These are phyloP conservation scores for Gymnarchus niloticus DNA, from an alignment of 2,113 vertebrate species.

Conservation along the genomic window DNA sequence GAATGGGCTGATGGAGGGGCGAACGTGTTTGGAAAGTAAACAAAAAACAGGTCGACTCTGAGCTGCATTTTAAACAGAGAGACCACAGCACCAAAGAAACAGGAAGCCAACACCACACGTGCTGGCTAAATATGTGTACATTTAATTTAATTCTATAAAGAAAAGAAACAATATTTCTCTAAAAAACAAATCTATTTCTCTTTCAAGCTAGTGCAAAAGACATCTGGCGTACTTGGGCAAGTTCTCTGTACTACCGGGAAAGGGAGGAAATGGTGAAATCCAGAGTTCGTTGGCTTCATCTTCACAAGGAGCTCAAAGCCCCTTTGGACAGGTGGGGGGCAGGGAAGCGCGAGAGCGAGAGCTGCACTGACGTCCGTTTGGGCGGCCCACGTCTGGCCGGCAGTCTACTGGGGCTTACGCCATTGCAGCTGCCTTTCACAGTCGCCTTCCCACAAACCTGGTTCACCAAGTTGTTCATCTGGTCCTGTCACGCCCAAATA, in stretches of 20 bases:
- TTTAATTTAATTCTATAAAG: conserved; percentile 70
- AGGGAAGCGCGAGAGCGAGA: conserved; percentile 67
- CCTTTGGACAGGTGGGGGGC: conserved; percentile 67
- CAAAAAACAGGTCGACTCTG: background rate
- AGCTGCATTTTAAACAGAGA: conserved; percentile 16
- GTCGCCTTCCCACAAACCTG: conserved; percentile 77
- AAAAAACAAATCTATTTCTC: conserved; percentile 82
- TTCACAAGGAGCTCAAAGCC: conserved; percentile 72
- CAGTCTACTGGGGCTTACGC: conserved; percentile 59
- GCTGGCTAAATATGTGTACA: conserved; percentile 43
- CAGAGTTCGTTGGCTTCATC: conserved; percentile 50
- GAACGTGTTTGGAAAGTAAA: background rate
- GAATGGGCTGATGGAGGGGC: conserved; percentile 17
- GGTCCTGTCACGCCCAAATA: conserved; percentile 58
- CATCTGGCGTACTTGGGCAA: conserved; percentile 84
- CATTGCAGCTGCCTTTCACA: conserved; percentile 67
- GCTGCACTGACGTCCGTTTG: conserved; percentile 73
- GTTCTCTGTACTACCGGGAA: conserved; percentile 78
- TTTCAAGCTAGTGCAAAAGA: conserved; percentile 90
- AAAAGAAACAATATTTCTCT: conserved; percentile 72
- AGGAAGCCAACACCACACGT: conserved; percentile 35
- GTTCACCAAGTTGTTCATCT: conserved; percentile 78
- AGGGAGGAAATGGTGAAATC: conserved; percentile 51
- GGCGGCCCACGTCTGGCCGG: conserved; percentile 80
- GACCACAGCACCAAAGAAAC: conserved; percentile 44